Conservation (phyloP, 2,888 invertebrate genomes). For the Polymixis flavicincta region DNA sequence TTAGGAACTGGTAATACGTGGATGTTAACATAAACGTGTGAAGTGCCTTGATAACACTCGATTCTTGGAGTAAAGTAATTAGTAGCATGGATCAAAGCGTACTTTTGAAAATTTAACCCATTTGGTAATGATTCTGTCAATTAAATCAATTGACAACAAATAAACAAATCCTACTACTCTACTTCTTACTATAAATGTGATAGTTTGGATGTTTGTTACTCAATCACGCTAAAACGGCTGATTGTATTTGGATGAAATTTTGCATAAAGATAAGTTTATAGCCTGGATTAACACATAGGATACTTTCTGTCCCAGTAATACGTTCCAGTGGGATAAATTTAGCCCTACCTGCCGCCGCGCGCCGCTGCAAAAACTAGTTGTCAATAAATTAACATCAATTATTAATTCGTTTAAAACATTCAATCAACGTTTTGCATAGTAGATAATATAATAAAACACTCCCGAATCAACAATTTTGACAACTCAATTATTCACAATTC, state of each 20-base stretch:
- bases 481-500: constrained; percentile 34
- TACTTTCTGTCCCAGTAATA: too few species aligned
- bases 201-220: too few species aligned
- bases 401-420: constrained; percentile 24
- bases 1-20: constrained; percentile 25
- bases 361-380: too few species aligned
- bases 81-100: not conserved
- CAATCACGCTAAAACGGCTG: too few species aligned
- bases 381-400: not conserved
- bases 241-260: too few species aligned
- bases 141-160: not conserved
- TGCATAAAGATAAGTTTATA: too few species aligned
- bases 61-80: constrained; percentile 14
- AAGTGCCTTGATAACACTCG: constrained; percentile 19
- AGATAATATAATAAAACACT: not conserved
- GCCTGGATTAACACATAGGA: too few species aligned
- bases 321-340: too few species aligned
- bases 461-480: constrained; percentile 21
- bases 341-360: too few species aligned
- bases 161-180: too few species aligned
- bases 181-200: too few species aligned
- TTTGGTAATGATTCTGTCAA: constrained; percentile 1
- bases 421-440: constrained; percentile 7
- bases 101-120: not conserved
- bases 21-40: constrained; percentile 9